Percentiles rank a stretch among this genome's conserved stretches.
These are phyloP conservation scores for Periplaneta americana DNA, from an alignment of 1,140 invertebrate genomes.

Conservation along the genomic window DNA sequence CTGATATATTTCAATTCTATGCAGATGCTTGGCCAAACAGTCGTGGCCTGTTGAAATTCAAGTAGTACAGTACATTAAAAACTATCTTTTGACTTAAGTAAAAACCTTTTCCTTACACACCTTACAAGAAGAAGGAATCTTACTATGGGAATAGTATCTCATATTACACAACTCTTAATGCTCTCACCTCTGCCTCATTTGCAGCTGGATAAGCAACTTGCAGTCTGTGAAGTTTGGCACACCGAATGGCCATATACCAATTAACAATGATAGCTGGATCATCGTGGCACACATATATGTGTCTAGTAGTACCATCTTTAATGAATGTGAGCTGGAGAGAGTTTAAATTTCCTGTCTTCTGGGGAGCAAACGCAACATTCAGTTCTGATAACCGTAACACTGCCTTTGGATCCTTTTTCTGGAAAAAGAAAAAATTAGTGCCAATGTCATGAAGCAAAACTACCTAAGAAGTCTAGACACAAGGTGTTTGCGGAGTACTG, in stretches of 20 bases:
- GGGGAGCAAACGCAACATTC: constrained; percentile 79
- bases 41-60: too few relatives aligned
- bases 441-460: too few relatives aligned
- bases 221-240: constrained; percentile 74
- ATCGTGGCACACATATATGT: constrained; percentile 83
- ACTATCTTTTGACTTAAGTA: background rate
- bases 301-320: constrained; percentile 72
- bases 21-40: too few relatives aligned
- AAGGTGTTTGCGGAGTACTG: too few relatives aligned
- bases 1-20: too few relatives aligned
- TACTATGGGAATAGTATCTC: too few relatives aligned
- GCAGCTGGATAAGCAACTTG: constrained; percentile 79
- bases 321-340: constrained; percentile 78
- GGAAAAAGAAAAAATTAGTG: constrained; percentile 25
- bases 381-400: constrained; percentile 73
- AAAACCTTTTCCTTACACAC: background rate
- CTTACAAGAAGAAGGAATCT: too few relatives aligned
- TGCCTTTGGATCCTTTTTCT: constrained; percentile 72
- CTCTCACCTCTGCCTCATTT: constrained; percentile 58
- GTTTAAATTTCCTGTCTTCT: constrained; percentile 75
- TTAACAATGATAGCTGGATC: constrained; percentile 78
- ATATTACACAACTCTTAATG: too few relatives aligned
- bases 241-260: constrained; percentile 85
- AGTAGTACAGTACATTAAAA: too few relatives aligned
- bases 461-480: too few relatives aligned